Evolutionary conservation across 2,113 vertebrate species (phyloP).

Genomic region (Crotalus helleri): DNA sequence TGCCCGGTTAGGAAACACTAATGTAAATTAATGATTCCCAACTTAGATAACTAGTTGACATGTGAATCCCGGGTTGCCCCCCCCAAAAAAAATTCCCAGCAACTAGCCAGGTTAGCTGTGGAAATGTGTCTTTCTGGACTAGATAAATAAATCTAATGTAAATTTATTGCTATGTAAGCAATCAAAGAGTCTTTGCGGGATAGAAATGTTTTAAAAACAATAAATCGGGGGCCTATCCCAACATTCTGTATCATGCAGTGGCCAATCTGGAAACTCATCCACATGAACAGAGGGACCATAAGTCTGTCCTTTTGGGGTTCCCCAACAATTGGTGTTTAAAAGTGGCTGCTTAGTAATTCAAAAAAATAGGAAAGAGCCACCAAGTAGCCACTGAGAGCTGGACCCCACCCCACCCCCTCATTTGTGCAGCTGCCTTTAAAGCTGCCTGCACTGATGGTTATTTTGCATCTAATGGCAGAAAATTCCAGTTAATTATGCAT

Average conservation of each 20-base stretch:
- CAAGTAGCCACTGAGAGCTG: neutral
- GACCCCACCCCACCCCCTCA: neutral
- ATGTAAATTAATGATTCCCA: neutral
- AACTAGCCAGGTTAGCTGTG: neutral
- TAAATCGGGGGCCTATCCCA: neutral
- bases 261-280: neutral
- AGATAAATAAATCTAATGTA: neutral
- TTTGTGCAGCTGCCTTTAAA: neutral
- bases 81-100: neutral
- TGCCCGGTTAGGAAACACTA: neutral
- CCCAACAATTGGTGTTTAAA: neutral
- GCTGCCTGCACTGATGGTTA: neutral
- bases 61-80: neutral
- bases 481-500: neutral
- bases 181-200: neutral
- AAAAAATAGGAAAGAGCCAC: neutral
- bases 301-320: neutral
- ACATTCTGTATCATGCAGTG: neutral
- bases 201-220: neutral
- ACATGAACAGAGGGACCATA: neutral
- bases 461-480: neutral
- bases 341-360: neutral
- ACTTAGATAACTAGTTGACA: neutral
- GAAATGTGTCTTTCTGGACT: neutral
- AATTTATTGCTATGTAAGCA: neutral